Evolutionary conservation across 2,888 invertebrate species (phyloP), one percentile per base, ranked within the genome.

Genomic region (Microdon myrmicae): DNA sequence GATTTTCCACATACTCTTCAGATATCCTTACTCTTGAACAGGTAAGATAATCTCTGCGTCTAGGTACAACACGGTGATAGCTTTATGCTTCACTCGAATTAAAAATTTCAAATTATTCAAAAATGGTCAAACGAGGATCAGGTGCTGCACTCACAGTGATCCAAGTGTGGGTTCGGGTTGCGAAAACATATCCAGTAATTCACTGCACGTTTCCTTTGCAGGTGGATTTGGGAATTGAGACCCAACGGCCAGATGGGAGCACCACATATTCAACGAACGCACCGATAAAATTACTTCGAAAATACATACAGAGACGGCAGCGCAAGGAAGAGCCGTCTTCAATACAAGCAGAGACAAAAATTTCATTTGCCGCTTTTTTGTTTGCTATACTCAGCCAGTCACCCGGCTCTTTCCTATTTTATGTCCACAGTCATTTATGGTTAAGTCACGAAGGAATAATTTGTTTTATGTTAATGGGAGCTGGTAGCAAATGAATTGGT

Each of bases 391-490:
- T 17, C 19, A 28, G 35, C 25, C 23, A 32, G 49, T 45, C 49
- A 61, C 51, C n/a, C n/a, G n/a, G n/a, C n/a, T 45, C 56, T 64
- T 51, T 64, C 51, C 64, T 58, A 64, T 64, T 64, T 58, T 64
- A 49, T 58, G 51, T 58, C 51, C 45, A 58, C 64, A 74, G 73
- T 78, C 79, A 78, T 79, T 79, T 79, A 79, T 79, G 79, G 79
- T 73, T 74, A 72, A 79, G 79, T 79, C 79, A 79, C 79, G 79
- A 79, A 78, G 79, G 79, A 79, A 79, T 79, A 79, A 79, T 79
- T 79, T 79, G 79, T 79, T 77, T 78, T 79, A 79, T 79, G 79
- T 78, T 79, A 79, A 79, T 78, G 75, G 56, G 64, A 56, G 43
- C 64, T 64, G 64, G 64, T 64, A 64, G 64, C 56, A 64, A 77